These are phyloP conservation scores for Neotragus pygmaeus DNA, from an alignment of 2,113 vertebrate genomes.

Conservation along the genomic window DNA sequence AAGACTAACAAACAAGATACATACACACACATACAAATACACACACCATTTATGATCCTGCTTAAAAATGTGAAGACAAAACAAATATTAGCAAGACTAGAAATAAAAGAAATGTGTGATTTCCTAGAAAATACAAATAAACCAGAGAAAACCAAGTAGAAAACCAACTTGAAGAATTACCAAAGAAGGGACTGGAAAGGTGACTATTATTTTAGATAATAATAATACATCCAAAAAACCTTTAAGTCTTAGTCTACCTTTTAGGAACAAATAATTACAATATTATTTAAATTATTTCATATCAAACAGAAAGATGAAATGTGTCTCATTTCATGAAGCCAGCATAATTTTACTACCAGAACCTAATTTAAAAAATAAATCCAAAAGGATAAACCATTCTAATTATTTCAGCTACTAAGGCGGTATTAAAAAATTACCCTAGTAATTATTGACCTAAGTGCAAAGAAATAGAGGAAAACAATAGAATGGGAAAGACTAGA, in stretches of 20 bases:
- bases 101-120: not conserved
- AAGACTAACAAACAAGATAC: not conserved
- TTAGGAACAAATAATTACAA: not conserved
- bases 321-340: not conserved
- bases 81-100: not conserved
- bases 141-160: not conserved
- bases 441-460: not conserved
- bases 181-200: not conserved
- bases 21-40: not conserved
- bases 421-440: not conserved
- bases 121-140: not conserved
- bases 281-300: not conserved
- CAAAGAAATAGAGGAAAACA: not conserved
- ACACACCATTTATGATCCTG: not conserved
- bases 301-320: not conserved
- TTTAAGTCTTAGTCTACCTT: not conserved
- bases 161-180: not conserved
- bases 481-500: not conserved
- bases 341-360: constrained; percentile 25
- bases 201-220: not conserved
- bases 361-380: not conserved
- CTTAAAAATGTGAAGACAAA: not conserved
- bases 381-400: not conserved
- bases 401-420: not conserved
- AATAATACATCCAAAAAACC: not conserved